phyloP scores from a whole-genome alignment of 2,113 vertebrate species.

The Ceyx melanurus region DNA sequence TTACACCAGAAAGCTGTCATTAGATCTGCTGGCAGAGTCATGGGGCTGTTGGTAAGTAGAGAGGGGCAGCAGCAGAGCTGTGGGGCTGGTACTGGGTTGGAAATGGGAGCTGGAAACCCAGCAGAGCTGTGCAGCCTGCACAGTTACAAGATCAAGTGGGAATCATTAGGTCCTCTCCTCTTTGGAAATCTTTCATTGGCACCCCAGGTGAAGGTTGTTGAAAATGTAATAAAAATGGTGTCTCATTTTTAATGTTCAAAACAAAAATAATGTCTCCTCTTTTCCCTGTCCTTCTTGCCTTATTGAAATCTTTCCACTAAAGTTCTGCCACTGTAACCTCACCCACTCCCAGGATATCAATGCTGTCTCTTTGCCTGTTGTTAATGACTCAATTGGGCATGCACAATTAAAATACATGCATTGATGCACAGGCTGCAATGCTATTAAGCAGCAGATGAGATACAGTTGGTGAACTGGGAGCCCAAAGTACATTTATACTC shows the following conservation, averaged over 20 bases:
- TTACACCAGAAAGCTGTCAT: background rate
- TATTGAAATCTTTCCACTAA: background rate
- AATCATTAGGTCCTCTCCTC: background rate
- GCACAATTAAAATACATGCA: background rate
- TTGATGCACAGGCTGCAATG: background rate
- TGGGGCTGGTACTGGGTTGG: background rate
- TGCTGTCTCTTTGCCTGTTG: background rate
- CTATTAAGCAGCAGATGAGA: background rate
- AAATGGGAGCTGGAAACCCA: background rate
- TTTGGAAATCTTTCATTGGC: background rate
- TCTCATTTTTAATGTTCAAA: background rate
- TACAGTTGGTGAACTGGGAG: background rate
- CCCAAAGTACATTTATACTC: background rate
- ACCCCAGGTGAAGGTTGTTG: background rate
- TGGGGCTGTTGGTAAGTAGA: accelerated
- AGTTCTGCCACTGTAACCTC: background rate
- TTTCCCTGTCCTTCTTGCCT: background rate
- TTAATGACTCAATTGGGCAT: background rate
- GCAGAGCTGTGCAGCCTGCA: background rate
- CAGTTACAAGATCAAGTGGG: background rate
- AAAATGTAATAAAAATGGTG: background rate
- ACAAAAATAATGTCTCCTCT: background rate
- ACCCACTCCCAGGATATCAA: background rate
- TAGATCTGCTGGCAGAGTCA: background rate
- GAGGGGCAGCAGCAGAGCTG: background rate